These are phyloP conservation scores for Apis dorsata DNA, from an alignment of 1,140 invertebrate species.

Conservation along the genomic window DNA sequence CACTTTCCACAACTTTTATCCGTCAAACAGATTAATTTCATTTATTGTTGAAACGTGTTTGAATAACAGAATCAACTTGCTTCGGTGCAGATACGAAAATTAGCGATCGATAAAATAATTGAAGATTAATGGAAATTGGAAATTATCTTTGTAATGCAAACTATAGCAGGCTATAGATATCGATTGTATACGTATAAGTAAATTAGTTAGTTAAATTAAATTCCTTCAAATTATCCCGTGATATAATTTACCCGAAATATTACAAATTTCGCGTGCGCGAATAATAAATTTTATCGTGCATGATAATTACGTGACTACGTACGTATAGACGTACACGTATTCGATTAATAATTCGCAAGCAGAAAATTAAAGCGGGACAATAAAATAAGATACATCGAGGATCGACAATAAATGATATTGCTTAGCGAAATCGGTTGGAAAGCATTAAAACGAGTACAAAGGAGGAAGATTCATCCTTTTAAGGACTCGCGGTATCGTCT, in stretches of 20 bases:
- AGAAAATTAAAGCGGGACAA: background rate
- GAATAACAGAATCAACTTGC: background rate
- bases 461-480: background rate
- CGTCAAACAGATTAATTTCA: background rate
- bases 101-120: background rate
- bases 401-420: background rate
- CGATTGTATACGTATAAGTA: background rate
- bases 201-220: background rate
- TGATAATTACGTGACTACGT: no score
- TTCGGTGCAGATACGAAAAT: background rate
- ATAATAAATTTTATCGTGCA: background rate
- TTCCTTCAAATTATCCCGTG: background rate
- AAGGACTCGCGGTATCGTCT: background rate
- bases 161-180: background rate
- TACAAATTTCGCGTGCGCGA: background rate
- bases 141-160: background rate
- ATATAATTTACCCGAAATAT: background rate
- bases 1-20: background rate
- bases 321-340: background rate
- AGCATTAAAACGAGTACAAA: conserved; percentile 4
- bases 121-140: no score
- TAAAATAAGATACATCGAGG: background rate
- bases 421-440: background rate
- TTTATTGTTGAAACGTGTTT: no score
- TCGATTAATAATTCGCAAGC: conserved; percentile 21